phyloP scores from a whole-genome alignment of 2,113 vertebrate species.

The Cephalopholis sonnerati region DNA sequence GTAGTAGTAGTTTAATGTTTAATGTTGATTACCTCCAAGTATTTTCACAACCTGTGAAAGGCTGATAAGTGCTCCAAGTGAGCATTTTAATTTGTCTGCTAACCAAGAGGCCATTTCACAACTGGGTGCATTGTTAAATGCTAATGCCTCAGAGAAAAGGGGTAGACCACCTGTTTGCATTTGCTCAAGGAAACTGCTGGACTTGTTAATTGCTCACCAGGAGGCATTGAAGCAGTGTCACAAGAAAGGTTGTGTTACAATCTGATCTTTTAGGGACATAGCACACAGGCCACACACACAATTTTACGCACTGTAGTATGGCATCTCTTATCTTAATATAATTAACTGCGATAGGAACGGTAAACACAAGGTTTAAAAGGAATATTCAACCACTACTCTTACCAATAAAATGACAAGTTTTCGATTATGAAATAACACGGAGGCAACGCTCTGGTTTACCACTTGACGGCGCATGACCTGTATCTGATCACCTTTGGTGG shows the following conservation, averaged over 20 bases:
- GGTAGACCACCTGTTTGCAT: slow-evolving; percentile 83
- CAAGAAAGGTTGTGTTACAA: slow-evolving; percentile 13
- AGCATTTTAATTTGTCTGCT: slow-evolving; percentile 72
- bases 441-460: slow-evolving; percentile 32
- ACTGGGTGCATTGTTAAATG: slow-evolving; percentile 80
- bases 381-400: no score
- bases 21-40: slow-evolving; percentile 4
- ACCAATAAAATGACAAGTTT: background rate
- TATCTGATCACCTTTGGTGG: slow-evolving; percentile 53
- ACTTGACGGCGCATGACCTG: slow-evolving; percentile 74
- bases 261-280: background rate
- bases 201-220: slow-evolving; percentile 89
- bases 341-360: background rate
- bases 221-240: slow-evolving; percentile 71
- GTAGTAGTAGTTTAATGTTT: no score
- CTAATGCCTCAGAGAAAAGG: slow-evolving; percentile 68
- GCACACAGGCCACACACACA: background rate
- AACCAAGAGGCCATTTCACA: slow-evolving; percentile 72
- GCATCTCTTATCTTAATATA: background rate
- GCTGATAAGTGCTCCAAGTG: slow-evolving; percentile 44
- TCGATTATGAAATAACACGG: background rate
- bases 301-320: background rate
- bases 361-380: no score
- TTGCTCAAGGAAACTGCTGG: slow-evolving; percentile 79
- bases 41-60: slow-evolving; percentile 43